phyloP scores from a whole-genome alignment of 1,140 invertebrate species.

The Zaprionus inermis region DNA sequence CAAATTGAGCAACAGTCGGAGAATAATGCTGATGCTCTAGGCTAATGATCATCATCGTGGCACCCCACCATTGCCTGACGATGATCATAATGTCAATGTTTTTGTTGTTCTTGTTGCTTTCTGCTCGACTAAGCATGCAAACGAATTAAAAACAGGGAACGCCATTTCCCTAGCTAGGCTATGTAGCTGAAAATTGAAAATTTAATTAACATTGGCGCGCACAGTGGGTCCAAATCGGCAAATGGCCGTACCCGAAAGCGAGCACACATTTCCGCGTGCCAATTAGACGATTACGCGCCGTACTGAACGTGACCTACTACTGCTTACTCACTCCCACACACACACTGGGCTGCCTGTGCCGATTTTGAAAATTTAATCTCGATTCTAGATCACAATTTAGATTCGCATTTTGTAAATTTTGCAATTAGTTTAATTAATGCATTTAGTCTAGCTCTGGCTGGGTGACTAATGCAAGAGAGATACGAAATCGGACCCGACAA shows the following conservation, averaged over 20 bases:
- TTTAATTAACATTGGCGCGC: slow-evolving; percentile 67
- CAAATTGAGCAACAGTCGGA: slow-evolving; percentile 26
- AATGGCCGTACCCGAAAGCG: not conserved
- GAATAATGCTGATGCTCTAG: slow-evolving; percentile 27
- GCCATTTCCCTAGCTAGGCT: slow-evolving; percentile 47
- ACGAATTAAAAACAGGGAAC: slow-evolving; percentile 71
- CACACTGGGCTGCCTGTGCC: not conserved
- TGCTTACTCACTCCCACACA: not conserved
- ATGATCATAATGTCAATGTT: slow-evolving; percentile 75
- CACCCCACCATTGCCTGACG: slow-evolving; percentile 20
- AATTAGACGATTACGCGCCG: slow-evolving; percentile 69
- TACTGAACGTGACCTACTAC: slow-evolving; percentile 64
- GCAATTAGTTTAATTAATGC: slow-evolving; percentile 74
- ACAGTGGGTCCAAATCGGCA: slow-evolving; percentile 30
- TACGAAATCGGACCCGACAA: not conserved
- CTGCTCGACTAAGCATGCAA: slow-evolving; percentile 77
- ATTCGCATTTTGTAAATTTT: slow-evolving; percentile 54
- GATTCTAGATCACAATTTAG: slow-evolving; percentile 73
- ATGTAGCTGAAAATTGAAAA: slow-evolving; percentile 60
- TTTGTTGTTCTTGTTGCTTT: slow-evolving; percentile 54
- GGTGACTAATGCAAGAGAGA: slow-evolving; percentile 38
- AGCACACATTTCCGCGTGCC: slow-evolving; percentile 73
- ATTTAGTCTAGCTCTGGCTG: slow-evolving; percentile 44
- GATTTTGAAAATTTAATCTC: slow-evolving; percentile 56
- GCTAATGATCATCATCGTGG: slow-evolving; percentile 37